Evolutionary conservation across 2,888 invertebrate genomes (phyloP).

Genomic region (Drosophila aldrichi): DNA sequence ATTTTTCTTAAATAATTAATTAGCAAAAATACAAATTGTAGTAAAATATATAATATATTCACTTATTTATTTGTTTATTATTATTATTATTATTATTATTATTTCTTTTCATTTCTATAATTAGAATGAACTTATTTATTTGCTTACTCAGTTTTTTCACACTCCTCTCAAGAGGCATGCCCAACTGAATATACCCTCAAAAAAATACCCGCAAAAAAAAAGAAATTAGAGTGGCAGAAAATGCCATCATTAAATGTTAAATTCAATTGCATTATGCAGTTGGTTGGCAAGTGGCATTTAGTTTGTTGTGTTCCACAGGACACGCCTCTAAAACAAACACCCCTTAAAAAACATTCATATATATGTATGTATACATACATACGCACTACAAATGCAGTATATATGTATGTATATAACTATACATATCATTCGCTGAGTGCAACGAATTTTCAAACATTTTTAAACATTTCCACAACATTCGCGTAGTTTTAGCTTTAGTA

Average conservation of each 20-base stretch:
- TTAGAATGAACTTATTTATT: too few species aligned
- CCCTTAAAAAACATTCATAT: not conserved
- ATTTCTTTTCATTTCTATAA: too few species aligned
- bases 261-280: slow-evolving; percentile 72
- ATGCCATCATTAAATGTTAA: slow-evolving; percentile 59
- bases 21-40: too few species aligned
- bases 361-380: not conserved
- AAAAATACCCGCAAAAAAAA: not conserved
- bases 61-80: too few species aligned
- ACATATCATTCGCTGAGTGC: slow-evolving; percentile 9
- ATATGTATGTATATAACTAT: not conserved
- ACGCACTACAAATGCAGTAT: not conserved
- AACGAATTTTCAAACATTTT: slow-evolving; percentile 55
- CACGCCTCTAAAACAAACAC: slow-evolving; percentile 3
- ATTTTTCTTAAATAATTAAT: too few species aligned
- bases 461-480: slow-evolving; percentile 45
- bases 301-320: not conserved
- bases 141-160: not conserved
- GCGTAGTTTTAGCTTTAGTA: slow-evolving; percentile 4
- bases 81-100: too few species aligned
- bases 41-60: too few species aligned
- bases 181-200: slow-evolving; percentile 9
- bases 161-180: not conserved
- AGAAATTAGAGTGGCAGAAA: not conserved
- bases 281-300: slow-evolving; percentile 44